These are phyloP conservation scores for Callaeas wilsoni DNA, from an alignment of 2,113 vertebrate species.

Conservation along the genomic window DNA sequence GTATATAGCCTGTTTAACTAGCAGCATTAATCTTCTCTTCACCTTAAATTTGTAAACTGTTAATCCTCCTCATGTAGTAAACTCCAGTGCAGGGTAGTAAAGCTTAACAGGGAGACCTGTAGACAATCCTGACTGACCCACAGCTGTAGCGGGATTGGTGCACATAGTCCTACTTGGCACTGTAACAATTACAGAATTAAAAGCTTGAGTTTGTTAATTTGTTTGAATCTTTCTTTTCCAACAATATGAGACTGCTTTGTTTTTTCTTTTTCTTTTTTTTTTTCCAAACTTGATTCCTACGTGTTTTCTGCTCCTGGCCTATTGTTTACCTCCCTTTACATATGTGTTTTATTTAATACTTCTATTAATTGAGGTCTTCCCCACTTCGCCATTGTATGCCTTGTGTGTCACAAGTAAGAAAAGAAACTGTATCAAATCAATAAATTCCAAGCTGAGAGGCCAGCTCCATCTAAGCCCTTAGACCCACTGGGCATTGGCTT, in stretches of 20 bases:
- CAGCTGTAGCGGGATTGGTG: not conserved
- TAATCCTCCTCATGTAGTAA: not conserved
- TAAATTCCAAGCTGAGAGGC: slow-evolving; percentile 58
- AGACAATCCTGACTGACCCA: not conserved
- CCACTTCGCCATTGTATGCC: not conserved
- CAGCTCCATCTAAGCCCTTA: slow-evolving; percentile 36
- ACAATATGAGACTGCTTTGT: rapidly evolving
- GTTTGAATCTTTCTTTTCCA: not conserved
- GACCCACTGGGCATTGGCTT: slow-evolving; percentile 56
- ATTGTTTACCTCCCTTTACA: slow-evolving; percentile 35
- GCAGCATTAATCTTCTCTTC: not conserved
- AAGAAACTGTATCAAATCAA: slow-evolving; percentile 73
- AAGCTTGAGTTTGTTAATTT: not conserved
- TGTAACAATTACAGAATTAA: not conserved
- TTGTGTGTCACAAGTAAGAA: slow-evolving; percentile 65
- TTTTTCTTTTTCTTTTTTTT: no score
- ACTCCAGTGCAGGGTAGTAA: not conserved
- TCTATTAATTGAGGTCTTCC: slow-evolving; percentile 56
- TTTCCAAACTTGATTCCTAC: not conserved
- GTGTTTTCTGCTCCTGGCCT: not conserved
- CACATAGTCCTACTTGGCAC: not conserved
- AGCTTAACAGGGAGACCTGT: not conserved
- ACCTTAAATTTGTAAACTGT: not conserved
- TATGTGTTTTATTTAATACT: slow-evolving; percentile 64
- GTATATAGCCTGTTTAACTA: not conserved